phyloP scores from a whole-genome alignment of 1,140 invertebrate species.

The Rhopalosiphum maidis region DNA sequence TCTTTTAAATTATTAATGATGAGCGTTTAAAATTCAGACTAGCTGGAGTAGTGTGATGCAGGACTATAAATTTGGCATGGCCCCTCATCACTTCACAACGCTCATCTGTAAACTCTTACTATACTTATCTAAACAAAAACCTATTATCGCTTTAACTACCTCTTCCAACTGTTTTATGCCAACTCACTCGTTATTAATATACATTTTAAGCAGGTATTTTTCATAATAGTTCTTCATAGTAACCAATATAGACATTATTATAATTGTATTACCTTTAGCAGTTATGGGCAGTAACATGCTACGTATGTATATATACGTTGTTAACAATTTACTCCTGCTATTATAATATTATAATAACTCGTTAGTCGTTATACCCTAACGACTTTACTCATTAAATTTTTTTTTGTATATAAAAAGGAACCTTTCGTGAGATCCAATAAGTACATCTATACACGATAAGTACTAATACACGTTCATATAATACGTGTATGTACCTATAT shows the following conservation, averaged over 20 bases:
- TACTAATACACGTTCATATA: not conserved
- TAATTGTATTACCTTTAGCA: too few species aligned
- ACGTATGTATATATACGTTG: not conserved
- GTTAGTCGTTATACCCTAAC: not conserved
- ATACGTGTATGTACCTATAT: not conserved
- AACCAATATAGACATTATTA: too few species aligned
- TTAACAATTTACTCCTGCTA: not conserved
- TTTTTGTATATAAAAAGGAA: not conserved
- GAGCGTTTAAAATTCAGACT: not conserved
- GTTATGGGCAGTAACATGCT: not conserved
- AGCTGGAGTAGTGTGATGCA: not conserved
- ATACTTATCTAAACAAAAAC: not conserved
- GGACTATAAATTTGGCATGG: not conserved
- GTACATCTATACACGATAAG: not conserved
- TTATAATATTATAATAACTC: not conserved
- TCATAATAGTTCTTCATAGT: not conserved
- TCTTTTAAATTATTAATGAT: not conserved
- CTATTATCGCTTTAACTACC: not conserved
- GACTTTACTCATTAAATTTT: not conserved
- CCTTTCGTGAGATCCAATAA: not conserved
- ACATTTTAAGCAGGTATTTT: not conserved
- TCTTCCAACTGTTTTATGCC: not conserved
- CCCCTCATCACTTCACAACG: not conserved
- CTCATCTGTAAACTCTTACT: not conserved
- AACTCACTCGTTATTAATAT: not conserved